Percentiles rank a stretch among this genome's conserved stretches.
These are phyloP conservation scores for Panthera tigris DNA, from an alignment of 2,113 vertebrate species.

Conservation along the genomic window DNA sequence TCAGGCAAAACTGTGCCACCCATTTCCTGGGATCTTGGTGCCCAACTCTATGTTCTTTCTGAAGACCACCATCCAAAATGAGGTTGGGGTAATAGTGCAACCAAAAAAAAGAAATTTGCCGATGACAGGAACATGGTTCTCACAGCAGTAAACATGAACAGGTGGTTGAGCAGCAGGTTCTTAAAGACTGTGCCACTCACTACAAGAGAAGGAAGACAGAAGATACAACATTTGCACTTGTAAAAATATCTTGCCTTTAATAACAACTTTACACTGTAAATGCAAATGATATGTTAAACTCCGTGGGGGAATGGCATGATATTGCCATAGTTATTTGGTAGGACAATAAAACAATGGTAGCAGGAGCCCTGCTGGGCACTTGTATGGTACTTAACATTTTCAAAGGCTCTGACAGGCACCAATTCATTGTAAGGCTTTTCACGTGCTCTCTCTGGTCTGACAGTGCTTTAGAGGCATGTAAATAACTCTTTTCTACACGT, in stretches of 20 bases:
- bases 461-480: not conserved
- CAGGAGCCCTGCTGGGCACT: constrained; percentile 44
- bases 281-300: constrained; percentile 62
- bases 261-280: constrained; percentile 61
- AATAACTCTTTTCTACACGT: constrained; percentile 15
- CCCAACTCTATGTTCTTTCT: not conserved
- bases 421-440: constrained; percentile 55
- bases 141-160: constrained; percentile 34
- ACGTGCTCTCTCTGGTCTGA: not conserved
- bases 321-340: constrained; percentile 27
- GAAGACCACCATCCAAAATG: not conserved
- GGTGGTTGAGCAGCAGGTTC: constrained; percentile 62
- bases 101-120: not conserved
- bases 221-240: constrained; percentile 52
- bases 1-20: not conserved
- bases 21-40: not conserved
- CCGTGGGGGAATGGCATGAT: not conserved
- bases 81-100: not conserved
- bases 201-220: not conserved
- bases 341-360: constrained; percentile 58
- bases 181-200: not conserved
- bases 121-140: not conserved
- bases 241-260: constrained; percentile 75
- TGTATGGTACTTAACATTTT: constrained; percentile 48
- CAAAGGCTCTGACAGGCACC: constrained; percentile 59